Percentiles rank a stretch among this genome's conserved stretches.
Conservation (phyloP, 2,113 vertebrate species). For the Muntiacus reevesi region DNA sequence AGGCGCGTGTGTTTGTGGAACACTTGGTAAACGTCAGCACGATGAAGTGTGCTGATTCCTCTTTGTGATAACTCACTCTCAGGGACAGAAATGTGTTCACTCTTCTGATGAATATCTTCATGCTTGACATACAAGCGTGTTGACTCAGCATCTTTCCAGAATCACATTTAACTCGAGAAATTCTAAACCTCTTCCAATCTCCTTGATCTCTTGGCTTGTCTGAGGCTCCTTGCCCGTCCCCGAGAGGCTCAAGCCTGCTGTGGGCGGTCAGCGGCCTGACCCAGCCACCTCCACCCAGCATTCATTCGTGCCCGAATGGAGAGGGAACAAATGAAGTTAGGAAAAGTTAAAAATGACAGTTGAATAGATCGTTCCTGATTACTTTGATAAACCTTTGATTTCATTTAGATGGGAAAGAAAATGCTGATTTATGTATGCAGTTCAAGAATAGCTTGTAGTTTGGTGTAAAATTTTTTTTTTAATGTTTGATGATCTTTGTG, state of each 20-base stretch:
- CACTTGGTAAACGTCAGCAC: not conserved
- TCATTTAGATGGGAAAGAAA: not conserved
- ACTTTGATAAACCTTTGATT: not conserved
- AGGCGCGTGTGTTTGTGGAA: not conserved
- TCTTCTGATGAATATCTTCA: not conserved
- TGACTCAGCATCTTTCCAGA: not conserved
- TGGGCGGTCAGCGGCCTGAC: not conserved
- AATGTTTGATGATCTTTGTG: not conserved
- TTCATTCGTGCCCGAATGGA: not conserved
- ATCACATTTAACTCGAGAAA: not conserved
- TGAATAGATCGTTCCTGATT: not conserved
- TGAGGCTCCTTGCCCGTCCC: not conserved
- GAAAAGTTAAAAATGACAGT: not conserved
- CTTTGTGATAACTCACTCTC: not conserved
- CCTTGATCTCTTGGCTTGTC: not conserved
- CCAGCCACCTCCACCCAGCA: not conserved
- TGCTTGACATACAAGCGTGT: not conserved
- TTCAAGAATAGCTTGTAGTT: not conserved
- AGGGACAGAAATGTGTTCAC: not conserved
- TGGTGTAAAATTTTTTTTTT: not conserved
- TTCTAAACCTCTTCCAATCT: not conserved
- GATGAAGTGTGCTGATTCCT: fast-evolving
- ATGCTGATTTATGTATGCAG: not conserved
- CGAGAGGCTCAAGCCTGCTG: not conserved
- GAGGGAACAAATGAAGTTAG: not conserved